A percentile compares a stretch with the other conserved stretches of the same genome.
These are phyloP conservation scores for Halesus radiatus DNA, from an alignment of 1,140 invertebrate species.

Conservation along the genomic window DNA sequence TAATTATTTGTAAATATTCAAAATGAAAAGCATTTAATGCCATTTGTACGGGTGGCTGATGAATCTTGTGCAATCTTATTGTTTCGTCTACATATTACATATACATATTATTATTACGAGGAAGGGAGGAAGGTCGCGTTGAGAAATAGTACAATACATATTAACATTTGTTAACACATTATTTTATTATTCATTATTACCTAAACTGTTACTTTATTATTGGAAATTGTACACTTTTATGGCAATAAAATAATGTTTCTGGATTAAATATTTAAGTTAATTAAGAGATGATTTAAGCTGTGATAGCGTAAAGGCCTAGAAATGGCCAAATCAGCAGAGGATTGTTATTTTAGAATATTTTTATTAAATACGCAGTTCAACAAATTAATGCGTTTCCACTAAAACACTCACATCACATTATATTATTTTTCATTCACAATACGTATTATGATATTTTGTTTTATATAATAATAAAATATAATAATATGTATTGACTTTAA, in stretches of 20 bases:
- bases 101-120: not conserved
- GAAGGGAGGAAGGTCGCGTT: not conserved
- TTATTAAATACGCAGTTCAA: not conserved
- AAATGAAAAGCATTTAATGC: conserved; percentile 48
- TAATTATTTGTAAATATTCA: conserved; percentile 29
- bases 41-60: conserved; percentile 21
- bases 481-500: not conserved
- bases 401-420: no score
- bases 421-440: not conserved
- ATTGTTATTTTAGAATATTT: conserved; percentile 9
- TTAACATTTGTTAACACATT: conserved; percentile 10
- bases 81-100: conserved; percentile 2
- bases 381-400: no score
- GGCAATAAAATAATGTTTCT: conserved; percentile 21
- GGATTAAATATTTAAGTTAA: conserved; percentile 36
- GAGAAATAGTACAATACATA: conserved; percentile 14
- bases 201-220: conserved; percentile 10
- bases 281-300: conserved; percentile 48
- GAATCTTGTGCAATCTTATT: conserved; percentile 46
- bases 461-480: no score
- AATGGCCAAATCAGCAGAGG: not conserved
- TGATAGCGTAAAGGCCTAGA: conserved; percentile 48
- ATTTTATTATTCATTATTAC: conserved; percentile 30
- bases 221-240: conserved; percentile 17
- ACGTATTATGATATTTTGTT: not conserved